Conservation (phyloP, 2,113 vertebrate species). For the Phalacrocorax pelagicus region DNA sequence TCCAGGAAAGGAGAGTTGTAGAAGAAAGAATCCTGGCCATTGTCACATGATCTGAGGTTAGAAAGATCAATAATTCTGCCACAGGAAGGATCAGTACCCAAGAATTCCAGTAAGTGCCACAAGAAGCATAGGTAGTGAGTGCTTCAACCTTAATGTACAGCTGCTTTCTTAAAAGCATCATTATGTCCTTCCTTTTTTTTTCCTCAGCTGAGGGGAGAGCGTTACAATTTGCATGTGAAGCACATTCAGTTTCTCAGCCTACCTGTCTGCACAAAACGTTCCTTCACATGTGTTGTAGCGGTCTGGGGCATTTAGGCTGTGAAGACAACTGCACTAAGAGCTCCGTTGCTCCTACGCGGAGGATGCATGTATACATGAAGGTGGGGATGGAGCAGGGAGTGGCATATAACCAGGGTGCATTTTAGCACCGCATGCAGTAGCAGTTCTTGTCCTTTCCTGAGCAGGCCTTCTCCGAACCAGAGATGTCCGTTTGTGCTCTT, state of each 20-base stretch:
- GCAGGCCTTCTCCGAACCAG: neutral
- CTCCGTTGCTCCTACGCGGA: fast-evolving
- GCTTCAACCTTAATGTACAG: neutral
- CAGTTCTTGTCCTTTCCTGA: neutral
- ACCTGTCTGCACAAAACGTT: fast-evolving
- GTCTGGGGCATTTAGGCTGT: neutral
- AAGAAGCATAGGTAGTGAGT: neutral
- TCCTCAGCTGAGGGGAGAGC: neutral
- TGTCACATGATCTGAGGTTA: neutral
- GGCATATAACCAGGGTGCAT: fast-evolving
- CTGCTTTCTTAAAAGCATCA: neutral
- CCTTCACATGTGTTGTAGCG: neutral
- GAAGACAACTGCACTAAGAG: neutral
- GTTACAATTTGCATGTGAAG: neutral
- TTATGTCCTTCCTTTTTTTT: neutral
- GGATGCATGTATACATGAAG: fast-evolving
- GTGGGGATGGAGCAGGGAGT: neutral
- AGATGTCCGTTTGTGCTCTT: neutral
- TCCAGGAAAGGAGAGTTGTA: neutral
- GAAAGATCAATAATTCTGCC: neutral
- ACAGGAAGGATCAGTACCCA: neutral
- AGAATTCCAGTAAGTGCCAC: neutral
- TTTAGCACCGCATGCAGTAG: fast-evolving
- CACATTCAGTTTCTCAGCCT: neutral
- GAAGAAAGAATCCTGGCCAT: neutral